Evolutionary conservation across 2,888 invertebrate genomes (phyloP).

Genomic region (Cryptophagus acutangulus): DNA sequence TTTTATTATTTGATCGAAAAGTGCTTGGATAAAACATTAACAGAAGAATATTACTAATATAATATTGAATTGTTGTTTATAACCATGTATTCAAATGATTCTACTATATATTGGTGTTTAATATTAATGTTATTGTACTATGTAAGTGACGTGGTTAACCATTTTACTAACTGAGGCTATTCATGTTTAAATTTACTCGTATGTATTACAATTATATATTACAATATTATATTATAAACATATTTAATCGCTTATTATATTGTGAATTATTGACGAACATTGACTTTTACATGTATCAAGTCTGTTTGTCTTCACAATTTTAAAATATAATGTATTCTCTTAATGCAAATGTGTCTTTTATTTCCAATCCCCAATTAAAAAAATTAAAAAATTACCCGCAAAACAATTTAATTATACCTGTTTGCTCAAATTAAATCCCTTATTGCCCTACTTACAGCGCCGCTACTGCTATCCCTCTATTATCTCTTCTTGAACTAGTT

Average conservation of each 20-base stretch:
- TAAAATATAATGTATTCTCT: slow-evolving; percentile 45
- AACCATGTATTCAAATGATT: slow-evolving; percentile 14
- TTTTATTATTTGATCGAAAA: slow-evolving; percentile 2
- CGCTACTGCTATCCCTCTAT: too few relatives aligned
- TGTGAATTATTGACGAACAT: too few relatives aligned
- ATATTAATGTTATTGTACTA: too few relatives aligned
- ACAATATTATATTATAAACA: neutral
- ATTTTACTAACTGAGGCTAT: slow-evolving; percentile 32
- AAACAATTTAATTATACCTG: too few relatives aligned
- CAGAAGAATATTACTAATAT: slow-evolving; percentile 9
- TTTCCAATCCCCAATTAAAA: neutral
- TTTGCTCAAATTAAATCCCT: too few relatives aligned
- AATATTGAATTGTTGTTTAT: neutral
- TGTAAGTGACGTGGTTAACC: slow-evolving; percentile 36
- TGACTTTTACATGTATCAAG: slow-evolving; percentile 20
- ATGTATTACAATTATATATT: slow-evolving; percentile 16
- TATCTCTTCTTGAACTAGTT: too few relatives aligned
- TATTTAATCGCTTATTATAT: neutral
- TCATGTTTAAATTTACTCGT: slow-evolving; percentile 18
- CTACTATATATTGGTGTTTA: too few relatives aligned
- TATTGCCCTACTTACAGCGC: too few relatives aligned
- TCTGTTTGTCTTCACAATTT: slow-evolving; percentile 35
- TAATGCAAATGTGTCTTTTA: slow-evolving; percentile 35
- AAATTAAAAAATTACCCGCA: too few relatives aligned
- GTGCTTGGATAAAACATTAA: slow-evolving; percentile 26